A percentile compares a stretch with the other conserved stretches of the same genome.
Evolutionary conservation across 1,140 invertebrate species (phyloP).

Genomic region (Branchinecta lynchi): DNA sequence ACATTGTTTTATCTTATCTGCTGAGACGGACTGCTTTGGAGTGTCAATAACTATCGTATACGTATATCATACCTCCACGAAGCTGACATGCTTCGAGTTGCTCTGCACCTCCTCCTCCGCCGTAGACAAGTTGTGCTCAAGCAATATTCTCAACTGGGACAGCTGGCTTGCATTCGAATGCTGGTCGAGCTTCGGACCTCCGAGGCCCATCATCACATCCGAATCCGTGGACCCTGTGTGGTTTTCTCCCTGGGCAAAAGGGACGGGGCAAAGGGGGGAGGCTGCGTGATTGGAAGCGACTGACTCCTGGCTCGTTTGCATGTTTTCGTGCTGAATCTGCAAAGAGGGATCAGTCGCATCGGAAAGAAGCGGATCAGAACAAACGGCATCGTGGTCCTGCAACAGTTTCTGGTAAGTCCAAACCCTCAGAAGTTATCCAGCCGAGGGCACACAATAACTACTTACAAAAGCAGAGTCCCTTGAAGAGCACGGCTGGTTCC

Average conservation of each 20-base stretch:
- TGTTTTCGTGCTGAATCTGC: background rate
- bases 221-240: background rate
- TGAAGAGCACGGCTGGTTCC: too few species aligned
- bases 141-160: background rate
- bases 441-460: too few species aligned
- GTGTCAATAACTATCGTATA: background rate
- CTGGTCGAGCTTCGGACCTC: background rate
- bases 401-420: background rate
- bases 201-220: background rate
- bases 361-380: background rate
- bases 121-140: background rate
- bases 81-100: constrained; percentile 16
- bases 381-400: background rate
- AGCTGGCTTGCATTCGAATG: background rate
- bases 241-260: background rate
- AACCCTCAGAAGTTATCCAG: too few species aligned
- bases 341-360: background rate
- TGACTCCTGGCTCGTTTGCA: constrained; percentile 6
- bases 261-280: background rate
- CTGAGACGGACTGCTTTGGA: too few species aligned
- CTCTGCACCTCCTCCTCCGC: background rate
- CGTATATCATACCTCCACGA: background rate
- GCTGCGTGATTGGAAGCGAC: background rate
- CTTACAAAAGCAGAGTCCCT: too few species aligned
- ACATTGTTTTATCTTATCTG: too few species aligned